A percentile compares a stretch with the other conserved stretches of the same genome.
phyloP scores from a whole-genome alignment of 2,797 vertebrate species.

The Xerus rutilus region DNA sequence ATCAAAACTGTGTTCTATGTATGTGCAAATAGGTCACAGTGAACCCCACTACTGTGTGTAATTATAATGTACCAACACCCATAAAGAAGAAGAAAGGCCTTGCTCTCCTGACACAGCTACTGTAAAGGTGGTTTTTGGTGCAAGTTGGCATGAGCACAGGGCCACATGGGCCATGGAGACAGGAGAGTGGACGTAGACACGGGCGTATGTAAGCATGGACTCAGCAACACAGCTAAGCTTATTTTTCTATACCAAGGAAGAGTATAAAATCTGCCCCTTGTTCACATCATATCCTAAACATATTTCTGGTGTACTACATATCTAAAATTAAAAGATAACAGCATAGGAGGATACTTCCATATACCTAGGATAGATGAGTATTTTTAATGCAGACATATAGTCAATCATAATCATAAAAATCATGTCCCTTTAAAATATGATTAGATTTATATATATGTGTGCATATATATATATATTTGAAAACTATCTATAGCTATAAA shows the following conservation, averaged over 20 bases:
- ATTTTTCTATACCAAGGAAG: neutral
- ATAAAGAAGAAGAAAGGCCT: neutral
- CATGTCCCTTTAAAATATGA: neutral
- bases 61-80: too few relatives aligned
- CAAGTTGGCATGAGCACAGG: too few relatives aligned
- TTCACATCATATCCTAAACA: neutral
- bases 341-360: neutral
- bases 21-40: too few relatives aligned
- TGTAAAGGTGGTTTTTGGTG: too few relatives aligned
- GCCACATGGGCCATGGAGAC: neutral
- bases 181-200: fast-evolving
- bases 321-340: neutral
- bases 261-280: neutral
- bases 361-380: neutral
- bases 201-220: neutral
- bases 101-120: too few relatives aligned
- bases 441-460: neutral
- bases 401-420: neutral
- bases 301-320: neutral
- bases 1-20: too few relatives aligned
- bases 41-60: too few relatives aligned
- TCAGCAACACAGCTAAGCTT: neutral
- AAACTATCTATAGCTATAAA: neutral
- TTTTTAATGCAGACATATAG: neutral
- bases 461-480: neutral